Percentiles rank a stretch among this genome's conserved stretches.
Evolutionary conservation across 2,888 invertebrate genomes (phyloP).

Genomic region (Sarcophaga subvicina): DNA sequence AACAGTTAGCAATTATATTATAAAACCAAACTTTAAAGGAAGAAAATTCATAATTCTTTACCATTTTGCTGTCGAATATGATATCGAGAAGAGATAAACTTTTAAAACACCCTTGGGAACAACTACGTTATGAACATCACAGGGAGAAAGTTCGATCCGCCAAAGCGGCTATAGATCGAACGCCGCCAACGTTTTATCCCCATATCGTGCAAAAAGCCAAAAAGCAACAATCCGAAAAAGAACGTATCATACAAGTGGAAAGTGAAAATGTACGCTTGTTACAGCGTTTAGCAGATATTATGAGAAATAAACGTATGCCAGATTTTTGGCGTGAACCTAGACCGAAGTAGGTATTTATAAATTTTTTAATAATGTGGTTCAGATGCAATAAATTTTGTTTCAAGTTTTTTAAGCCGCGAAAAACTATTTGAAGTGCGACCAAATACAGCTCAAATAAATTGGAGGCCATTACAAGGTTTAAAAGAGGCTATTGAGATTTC

Average conservation of each 20-base stretch:
- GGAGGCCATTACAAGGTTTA: constrained; percentile 39
- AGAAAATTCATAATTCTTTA: constrained; percentile 6
- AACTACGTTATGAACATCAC: constrained; percentile 87
- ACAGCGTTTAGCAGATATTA: constrained; percentile 86
- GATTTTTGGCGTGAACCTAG: constrained; percentile 86
- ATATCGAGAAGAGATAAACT: constrained; percentile 88
- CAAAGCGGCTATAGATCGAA: constrained; percentile 86
- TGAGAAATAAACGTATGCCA: constrained; percentile 86
- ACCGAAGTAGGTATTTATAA: constrained; percentile 82
- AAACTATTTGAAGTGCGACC: constrained; percentile 78
- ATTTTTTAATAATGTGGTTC: constrained; percentile 3
- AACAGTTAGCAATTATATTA: neutral
- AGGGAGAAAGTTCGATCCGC: constrained; percentile 86
- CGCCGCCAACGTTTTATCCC: constrained; percentile 84
- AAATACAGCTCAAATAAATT: constrained; percentile 70
- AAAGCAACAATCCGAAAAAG: constrained; percentile 87
- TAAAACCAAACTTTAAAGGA: neutral
- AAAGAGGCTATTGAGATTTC: constrained; percentile 32
- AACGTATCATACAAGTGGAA: constrained; percentile 86
- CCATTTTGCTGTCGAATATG: constrained; percentile 81
- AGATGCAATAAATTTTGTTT: neutral
- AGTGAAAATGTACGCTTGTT: constrained; percentile 87
- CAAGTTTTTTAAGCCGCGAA: constrained; percentile 79
- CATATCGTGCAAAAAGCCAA: constrained; percentile 88
- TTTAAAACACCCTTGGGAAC: constrained; percentile 87